Evolutionary conservation across 2,113 vertebrate genomes (phyloP).

Genomic region (Tragelaphus imberbis): DNA sequence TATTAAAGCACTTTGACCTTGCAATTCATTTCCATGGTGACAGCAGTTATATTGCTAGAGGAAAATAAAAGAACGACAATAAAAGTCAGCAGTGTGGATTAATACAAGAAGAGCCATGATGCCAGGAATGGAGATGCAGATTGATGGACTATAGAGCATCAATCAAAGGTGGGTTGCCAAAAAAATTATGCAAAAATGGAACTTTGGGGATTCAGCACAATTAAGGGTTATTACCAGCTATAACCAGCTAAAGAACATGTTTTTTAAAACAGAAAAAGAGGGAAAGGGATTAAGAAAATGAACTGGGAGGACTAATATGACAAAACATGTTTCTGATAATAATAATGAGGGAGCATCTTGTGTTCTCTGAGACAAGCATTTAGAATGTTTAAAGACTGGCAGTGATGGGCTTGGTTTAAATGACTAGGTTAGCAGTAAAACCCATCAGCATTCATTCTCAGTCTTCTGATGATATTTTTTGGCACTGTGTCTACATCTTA

Average conservation of each 20-base stretch:
- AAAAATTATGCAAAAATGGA: neutral
- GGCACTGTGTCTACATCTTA: neutral
- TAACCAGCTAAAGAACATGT: neutral
- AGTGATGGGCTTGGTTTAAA: neutral
- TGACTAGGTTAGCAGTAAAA: conserved; percentile 4
- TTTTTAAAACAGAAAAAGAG: neutral
- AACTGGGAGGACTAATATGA: neutral
- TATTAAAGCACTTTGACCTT: neutral
- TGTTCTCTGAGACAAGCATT: neutral
- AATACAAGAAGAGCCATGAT: neutral
- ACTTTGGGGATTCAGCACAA: neutral
- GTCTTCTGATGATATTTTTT: neutral
- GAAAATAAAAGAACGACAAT: neutral
- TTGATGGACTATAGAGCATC: neutral
- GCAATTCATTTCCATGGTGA: neutral
- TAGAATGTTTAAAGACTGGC: neutral
- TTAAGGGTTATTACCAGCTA: too few species aligned
- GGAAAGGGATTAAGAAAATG: neutral
- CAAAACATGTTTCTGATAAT: neutral
- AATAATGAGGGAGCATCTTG: neutral
- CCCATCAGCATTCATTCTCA: neutral
- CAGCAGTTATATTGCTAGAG: neutral
- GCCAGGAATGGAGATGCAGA: neutral
- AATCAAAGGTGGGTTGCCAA: neutral
- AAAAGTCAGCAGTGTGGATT: neutral